A percentile compares a stretch with the other conserved stretches of the same genome.
These are phyloP conservation scores for Eptesicus fuscus DNA, from an alignment of 2,113 vertebrate genomes.

Conservation along the genomic window DNA sequence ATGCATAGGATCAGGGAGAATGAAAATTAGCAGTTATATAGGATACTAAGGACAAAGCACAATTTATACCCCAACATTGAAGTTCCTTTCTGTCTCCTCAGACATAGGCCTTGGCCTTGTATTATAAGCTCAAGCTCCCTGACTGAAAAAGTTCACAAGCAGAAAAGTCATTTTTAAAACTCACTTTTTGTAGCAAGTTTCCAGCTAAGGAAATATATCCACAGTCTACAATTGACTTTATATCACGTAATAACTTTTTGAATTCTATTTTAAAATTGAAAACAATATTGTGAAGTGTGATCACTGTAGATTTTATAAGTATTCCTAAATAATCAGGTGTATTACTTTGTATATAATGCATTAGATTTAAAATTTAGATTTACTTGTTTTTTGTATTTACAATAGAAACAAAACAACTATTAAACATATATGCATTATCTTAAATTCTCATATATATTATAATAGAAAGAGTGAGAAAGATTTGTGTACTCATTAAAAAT, in stretches of 20 bases:
- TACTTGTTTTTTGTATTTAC: background rate
- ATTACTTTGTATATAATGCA: background rate
- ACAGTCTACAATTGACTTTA: background rate
- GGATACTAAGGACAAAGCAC: background rate
- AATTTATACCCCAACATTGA: background rate
- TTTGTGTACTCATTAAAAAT: background rate
- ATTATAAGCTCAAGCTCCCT: background rate
- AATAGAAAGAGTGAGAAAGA: background rate
- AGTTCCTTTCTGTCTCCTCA: background rate
- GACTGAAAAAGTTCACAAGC: background rate
- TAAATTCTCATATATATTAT: background rate
- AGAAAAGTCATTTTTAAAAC: background rate
- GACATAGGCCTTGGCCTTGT: background rate
- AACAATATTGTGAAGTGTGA: background rate
- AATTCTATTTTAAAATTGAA: background rate
- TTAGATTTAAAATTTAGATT: background rate
- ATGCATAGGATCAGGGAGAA: background rate
- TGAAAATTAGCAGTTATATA: background rate
- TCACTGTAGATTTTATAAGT: background rate
- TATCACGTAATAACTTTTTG: background rate
- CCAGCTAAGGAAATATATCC: background rate
- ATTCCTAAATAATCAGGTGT: background rate
- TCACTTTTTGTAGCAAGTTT: background rate
- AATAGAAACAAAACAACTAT: background rate
- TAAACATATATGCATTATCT: background rate